These are phyloP conservation scores for Columba guinea DNA, from an alignment of 2,797 vertebrate genomes.

Conservation along the genomic window DNA sequence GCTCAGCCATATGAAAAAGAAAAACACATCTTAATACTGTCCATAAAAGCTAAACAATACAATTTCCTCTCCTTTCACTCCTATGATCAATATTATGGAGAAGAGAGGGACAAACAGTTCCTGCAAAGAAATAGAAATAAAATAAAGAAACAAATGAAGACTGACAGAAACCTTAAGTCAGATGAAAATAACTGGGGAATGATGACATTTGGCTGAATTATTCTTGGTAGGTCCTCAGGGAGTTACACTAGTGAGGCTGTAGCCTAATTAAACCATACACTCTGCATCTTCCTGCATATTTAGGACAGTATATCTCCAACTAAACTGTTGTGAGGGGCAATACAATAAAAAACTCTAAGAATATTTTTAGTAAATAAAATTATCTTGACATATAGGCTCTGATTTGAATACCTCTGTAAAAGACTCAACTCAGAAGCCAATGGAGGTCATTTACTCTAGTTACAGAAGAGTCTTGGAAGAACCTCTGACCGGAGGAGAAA, in stretches of 20 bases:
- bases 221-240: not conserved
- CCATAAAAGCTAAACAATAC: not conserved
- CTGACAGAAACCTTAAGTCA: not conserved
- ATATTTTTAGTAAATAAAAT: not conserved
- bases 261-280: not conserved
- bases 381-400: not conserved
- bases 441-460: not conserved
- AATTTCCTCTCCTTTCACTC: not conserved
- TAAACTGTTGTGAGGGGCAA: not conserved
- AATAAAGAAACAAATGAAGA: not conserved
- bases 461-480: not conserved
- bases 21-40: not conserved
- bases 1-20: not conserved
- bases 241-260: not conserved
- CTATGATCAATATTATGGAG: not conserved
- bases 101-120: not conserved
- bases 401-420: not conserved
- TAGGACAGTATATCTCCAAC: not conserved
- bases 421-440: not conserved
- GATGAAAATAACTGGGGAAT: not conserved
- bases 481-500: not conserved
- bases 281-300: not conserved
- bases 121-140: not conserved
- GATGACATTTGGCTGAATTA: not conserved
- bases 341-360: not conserved